Conservation (phyloP, 2,888 invertebrate genomes). For the Cephus pygmeus region DNA sequence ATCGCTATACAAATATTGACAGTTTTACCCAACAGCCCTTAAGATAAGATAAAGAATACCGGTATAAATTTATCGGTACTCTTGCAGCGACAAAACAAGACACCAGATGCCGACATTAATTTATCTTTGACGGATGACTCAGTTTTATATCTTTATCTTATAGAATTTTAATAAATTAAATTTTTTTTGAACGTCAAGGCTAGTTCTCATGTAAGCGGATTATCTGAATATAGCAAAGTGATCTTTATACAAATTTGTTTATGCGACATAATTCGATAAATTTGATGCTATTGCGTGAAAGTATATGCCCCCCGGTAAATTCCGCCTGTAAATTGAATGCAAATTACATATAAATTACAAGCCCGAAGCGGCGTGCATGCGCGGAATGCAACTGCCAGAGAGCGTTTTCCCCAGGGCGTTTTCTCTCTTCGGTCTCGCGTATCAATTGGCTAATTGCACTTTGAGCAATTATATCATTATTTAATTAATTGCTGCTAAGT, state of each 20-base stretch:
- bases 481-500: constrained; percentile 50
- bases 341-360: constrained; percentile 55
- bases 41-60: too few species aligned
- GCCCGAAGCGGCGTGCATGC: constrained; percentile 35
- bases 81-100: too few species aligned
- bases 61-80: too few species aligned
- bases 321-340: constrained; percentile 49
- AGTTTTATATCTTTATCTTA: too few species aligned
- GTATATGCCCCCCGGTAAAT: constrained; percentile 34
- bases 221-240: too few species aligned
- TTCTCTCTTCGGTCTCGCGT: constrained; percentile 33
- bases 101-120: too few species aligned
- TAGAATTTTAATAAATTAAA: too few species aligned
- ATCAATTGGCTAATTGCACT: constrained; percentile 54
- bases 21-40: too few species aligned
- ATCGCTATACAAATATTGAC: too few species aligned
- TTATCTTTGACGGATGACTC: too few species aligned
- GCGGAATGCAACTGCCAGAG: constrained; percentile 45
- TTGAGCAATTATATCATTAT: constrained; percentile 53
- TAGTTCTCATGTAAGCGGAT: too few species aligned
- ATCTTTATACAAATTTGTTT: constrained; percentile 2
- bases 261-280: constrained; percentile 14
- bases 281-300: constrained; percentile 13
- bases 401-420: constrained; percentile 40
- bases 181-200: too few species aligned